Evolutionary conservation across 2,113 vertebrate species (phyloP).

Genomic region (Neotoma lepida): DNA sequence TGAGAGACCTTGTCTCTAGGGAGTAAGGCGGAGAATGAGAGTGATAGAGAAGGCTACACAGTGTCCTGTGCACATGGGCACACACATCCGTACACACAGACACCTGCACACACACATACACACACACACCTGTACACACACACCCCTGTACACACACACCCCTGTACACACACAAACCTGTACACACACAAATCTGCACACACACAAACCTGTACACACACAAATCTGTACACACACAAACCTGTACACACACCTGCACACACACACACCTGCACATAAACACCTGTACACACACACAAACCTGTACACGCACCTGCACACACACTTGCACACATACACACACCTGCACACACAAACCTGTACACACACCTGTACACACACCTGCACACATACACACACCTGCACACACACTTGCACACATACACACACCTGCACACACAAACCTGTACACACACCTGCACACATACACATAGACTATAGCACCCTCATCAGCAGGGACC

Average conservation of each 20-base stretch:
- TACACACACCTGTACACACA: background rate
- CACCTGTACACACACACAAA: background rate
- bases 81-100: background rate
- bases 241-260: background rate
- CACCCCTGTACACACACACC: background rate
- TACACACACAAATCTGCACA: background rate
- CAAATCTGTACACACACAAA: background rate
- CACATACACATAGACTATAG: no score
- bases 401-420: background rate
- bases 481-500: background rate
- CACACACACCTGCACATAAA: background rate
- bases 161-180: background rate
- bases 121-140: background rate
- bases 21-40: background rate
- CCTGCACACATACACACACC: no score
- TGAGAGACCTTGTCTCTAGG: background rate
- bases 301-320: background rate
- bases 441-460: background rate
- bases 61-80: no score
- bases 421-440: no score
- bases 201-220: background rate
- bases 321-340: background rate
- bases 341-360: no score
- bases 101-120: background rate
- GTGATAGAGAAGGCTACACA: background rate